Evolutionary conservation across 2,113 vertebrate genomes (phyloP), one percentile per base, ranked within the genome.

Genomic region (Sminthopsis crassicaudata): DNA sequence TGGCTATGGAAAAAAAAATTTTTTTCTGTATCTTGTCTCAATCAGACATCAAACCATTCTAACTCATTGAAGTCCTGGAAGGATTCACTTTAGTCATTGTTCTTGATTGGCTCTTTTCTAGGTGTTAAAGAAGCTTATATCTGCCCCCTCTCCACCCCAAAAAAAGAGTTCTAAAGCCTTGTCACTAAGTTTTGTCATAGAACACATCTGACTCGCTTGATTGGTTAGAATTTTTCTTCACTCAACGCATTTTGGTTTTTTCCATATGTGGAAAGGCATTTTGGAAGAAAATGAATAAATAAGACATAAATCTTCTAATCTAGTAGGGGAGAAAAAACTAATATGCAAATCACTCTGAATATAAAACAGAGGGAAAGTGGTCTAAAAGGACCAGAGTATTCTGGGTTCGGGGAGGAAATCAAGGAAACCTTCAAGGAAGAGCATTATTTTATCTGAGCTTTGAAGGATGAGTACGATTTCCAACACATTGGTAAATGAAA

Each of bases 361-460:
- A 53, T 10, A 67, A 93, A 46, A 46, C 46, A 88, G 92, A 92
- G 92, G 94, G 22, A 25, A 36, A 67, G 22, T 11, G 2, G 0
- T 36, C 24, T 2, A 42, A 93, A n/a, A 91, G 23, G n/a, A 12
- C 25, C 0, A 1, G 0, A 42, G n/a, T 26, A 0, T 25, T 27
- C 53, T 8, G 46, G 10, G 30, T 8, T 24, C 46, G 14, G 9
- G 25, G 26, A 10, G 23, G 46, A 8, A 36, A 26, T 91, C 46
- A 30, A 76, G 26, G 46, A 92, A 7, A 8, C 10, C 52, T 89
- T 50, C 0, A 0, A 0, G 0, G 16, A 42, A 8, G n/a, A 84
- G 25, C 60, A 46, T 30, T 42, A 84, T 84, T 42, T 84, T 57
- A 94, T 46, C 84, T 48, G n/a, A 91, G 3, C 48, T 53, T 55